phyloP scores from a whole-genome alignment of 2,797 vertebrate species.

The Hozukius guyotensis region DNA sequence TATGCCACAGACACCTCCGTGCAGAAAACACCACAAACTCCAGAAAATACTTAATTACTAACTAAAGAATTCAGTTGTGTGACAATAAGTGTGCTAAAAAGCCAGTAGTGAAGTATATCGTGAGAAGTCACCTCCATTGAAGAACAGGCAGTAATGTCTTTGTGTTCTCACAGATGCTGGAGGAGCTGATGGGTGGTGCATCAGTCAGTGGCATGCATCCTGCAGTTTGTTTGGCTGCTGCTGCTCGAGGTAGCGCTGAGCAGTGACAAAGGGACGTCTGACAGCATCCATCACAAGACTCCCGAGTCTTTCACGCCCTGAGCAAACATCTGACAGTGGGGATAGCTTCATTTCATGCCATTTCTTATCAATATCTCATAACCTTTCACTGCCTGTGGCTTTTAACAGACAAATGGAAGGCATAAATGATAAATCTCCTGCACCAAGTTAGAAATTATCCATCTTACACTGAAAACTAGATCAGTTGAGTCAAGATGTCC shows the following conservation, averaged over 20 bases:
- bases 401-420: conserved; percentile 22
- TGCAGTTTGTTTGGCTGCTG: conserved; percentile 43
- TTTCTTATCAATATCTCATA: conserved; percentile 70
- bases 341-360: conserved; percentile 41
- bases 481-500: conserved; percentile 11
- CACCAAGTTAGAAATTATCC: not conserved
- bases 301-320: conserved; percentile 32
- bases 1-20: not conserved
- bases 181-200: conserved; percentile 39
- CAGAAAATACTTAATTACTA: not conserved
- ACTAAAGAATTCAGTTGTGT: not conserved
- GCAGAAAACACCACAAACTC: not conserved
- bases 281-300: conserved; percentile 73
- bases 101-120: not conserved
- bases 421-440: conserved; percentile 13
- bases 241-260: conserved; percentile 50
- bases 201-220: conserved; percentile 33
- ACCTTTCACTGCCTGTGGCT: conserved; percentile 26
- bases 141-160: not conserved
- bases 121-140: not conserved
- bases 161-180: conserved; percentile 26
- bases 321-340: conserved; percentile 40
- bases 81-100: not conserved
- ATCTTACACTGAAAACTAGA: conserved; percentile 10
- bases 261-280: conserved; percentile 67